Evolutionary conservation across 2,888 invertebrate genomes (phyloP).

Genomic region (Taenaris catops): DNA sequence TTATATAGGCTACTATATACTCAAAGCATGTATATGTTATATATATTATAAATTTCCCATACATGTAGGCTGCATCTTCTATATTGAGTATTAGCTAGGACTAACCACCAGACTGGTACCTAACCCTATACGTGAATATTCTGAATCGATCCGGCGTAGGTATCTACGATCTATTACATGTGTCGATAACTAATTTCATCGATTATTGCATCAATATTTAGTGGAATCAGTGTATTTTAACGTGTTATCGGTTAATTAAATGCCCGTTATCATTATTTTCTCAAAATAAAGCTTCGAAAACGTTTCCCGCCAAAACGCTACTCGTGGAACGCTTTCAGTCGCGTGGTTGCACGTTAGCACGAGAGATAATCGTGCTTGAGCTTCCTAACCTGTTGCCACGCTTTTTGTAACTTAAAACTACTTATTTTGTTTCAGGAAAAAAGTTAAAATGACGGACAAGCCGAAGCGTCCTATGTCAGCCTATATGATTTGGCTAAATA

Average conservation of each 20-base stretch:
- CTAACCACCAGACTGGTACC: too few species aligned
- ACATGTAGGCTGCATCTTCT: too few species aligned
- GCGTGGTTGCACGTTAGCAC: conserved; percentile 41
- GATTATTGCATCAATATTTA: conserved; percentile 31
- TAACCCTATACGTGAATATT: too few species aligned
- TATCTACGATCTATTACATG: too few species aligned
- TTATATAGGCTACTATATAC: too few species aligned
- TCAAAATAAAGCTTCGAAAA: conserved; percentile 32
- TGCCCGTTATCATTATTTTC: conserved; percentile 20
- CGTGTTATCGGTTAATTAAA: conserved; percentile 23
- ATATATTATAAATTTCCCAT: too few species aligned
- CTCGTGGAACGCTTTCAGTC: conserved; percentile 47
- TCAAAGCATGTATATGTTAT: too few species aligned
- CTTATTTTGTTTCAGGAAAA: conserved; percentile 60
- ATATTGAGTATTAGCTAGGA: too few species aligned
- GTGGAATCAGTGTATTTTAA: conserved; percentile 29
- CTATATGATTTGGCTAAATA: conserved; percentile 97
- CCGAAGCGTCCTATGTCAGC: conserved; percentile 97
- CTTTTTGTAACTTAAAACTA: conserved; percentile 36
- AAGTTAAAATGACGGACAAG: conserved; percentile 89
- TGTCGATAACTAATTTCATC: conserved; percentile 59
- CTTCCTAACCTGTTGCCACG: conserved; percentile 46
- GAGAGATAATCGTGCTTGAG: conserved; percentile 19
- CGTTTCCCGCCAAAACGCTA: conserved; percentile 79
- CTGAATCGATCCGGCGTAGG: too few species aligned